Evolutionary conservation across 92 coral and sea anemone genomes (phyloP), one percentile per base, ranked within the genome.

Genomic region (Porites rus): DNA sequence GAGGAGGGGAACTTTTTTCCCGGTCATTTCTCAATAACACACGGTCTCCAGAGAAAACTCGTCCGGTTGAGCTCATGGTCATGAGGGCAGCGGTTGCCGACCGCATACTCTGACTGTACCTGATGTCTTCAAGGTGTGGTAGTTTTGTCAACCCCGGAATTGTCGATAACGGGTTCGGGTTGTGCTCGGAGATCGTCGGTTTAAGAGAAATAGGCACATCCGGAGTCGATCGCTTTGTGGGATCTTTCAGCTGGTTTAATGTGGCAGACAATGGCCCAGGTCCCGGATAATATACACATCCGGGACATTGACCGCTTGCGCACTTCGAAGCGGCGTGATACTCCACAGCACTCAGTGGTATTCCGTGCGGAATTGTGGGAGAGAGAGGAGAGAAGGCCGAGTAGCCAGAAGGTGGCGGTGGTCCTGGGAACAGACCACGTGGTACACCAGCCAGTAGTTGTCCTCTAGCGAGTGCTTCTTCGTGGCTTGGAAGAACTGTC

Each of bases 401-500:
- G 81, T 90, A 77, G 52, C 96, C 87, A 76, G 90, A 91, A 7
- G 92, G 91, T 28, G 93, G 84, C 14, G 91, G 79, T 54, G 92
- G 77, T 14, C 84, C 87, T 22, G 98, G 91, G 51, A 91, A 82
- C 58, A 90, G 56, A 12, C 94, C 82, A 9, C 93, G 82, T 28
- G 91, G 91, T 31, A 83, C 86, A 77, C 59, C 54, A 6, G 94
- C 79, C 43, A 92, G 28, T 66, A 94, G 58, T 54, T 93, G 96
- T 1, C 98, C 97, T 38, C 96, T 88, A 3, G 93, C 88, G 11
- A 92, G 76, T 10, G 98, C 98, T 72, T 96, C 99, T 69, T 95
- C 99, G 88, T 96, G 99, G 72, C 98, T 95, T 3, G 99, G 98
- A 13, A 96, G 86, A 61, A 96, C 96, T 67, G 96, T 94, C 82